Evolutionary conservation across 2,888 invertebrate genomes (phyloP).

Genomic region (Tiliacea citrago): DNA sequence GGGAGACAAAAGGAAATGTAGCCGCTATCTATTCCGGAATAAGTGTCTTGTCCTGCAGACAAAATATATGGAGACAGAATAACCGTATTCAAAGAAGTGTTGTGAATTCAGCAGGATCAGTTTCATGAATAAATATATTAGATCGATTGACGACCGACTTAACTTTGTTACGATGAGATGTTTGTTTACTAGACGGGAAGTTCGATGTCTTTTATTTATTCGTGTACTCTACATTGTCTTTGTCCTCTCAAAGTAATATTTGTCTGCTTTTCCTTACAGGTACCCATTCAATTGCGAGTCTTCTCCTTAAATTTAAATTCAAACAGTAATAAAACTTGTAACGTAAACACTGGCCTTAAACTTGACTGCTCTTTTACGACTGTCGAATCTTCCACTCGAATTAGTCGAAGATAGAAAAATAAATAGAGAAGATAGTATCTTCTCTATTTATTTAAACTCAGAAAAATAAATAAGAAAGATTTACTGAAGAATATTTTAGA

Average conservation of each 20-base stretch:
- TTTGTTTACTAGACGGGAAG: slow-evolving; percentile 50
- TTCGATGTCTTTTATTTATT: slow-evolving; percentile 57
- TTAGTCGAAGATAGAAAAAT: slow-evolving; percentile 61
- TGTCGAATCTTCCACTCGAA: slow-evolving; percentile 60
- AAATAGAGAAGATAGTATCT: slow-evolving; percentile 57
- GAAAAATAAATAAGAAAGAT: slow-evolving; percentile 75
- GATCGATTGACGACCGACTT: slow-evolving; percentile 56
- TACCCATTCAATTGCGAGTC: slow-evolving; percentile 42
- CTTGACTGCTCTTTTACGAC: slow-evolving; percentile 65
- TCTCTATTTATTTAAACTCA: too few species aligned
- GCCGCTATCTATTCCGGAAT: slow-evolving; percentile 69
- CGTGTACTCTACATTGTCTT: slow-evolving; percentile 48
- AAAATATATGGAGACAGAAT: slow-evolving; percentile 41
- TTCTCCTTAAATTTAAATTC: slow-evolving; percentile 60
- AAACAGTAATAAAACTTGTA: slow-evolving; percentile 63
- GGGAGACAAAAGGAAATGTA: slow-evolving; percentile 55
- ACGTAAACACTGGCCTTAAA: slow-evolving; percentile 63
- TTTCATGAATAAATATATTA: slow-evolving; percentile 62
- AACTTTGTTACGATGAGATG: slow-evolving; percentile 59
- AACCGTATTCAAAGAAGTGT: slow-evolving; percentile 58
- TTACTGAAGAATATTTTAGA: slow-evolving; percentile 53
- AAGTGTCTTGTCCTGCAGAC: slow-evolving; percentile 52
- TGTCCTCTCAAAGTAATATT: slow-evolving; percentile 51
- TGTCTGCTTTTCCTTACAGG: slow-evolving; percentile 50
- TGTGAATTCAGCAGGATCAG: slow-evolving; percentile 57